Percentiles rank a stretch among this genome's conserved stretches.
These are phyloP conservation scores for Planiliza haematocheilus DNA, from an alignment of 2,113 vertebrate genomes.

Conservation along the genomic window DNA sequence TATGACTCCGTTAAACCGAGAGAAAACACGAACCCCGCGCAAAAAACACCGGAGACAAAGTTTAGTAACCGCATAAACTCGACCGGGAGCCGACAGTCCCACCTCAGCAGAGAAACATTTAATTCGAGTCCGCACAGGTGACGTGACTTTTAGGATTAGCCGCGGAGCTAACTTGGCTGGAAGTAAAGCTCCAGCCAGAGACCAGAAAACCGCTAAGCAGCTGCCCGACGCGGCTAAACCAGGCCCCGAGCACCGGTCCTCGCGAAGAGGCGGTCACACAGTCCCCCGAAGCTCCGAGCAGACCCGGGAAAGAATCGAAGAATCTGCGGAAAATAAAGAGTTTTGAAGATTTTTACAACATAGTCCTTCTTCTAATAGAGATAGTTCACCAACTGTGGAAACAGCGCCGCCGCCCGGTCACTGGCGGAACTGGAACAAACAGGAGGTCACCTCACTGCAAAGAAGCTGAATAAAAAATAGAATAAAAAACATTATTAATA, in stretches of 20 bases:
- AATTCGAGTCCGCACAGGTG: constrained; percentile 33
- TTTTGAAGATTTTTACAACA: constrained; percentile 78
- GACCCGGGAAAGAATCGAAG: neutral
- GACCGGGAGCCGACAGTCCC: neutral
- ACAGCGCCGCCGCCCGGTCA: constrained; percentile 68
- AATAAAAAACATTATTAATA: too few relatives aligned
- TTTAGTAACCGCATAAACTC: neutral
- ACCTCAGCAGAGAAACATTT: constrained; percentile 25
- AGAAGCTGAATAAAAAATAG: too few relatives aligned
- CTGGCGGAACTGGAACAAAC: constrained; percentile 32
- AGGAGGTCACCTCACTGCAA: too few relatives aligned
- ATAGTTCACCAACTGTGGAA: constrained; percentile 56
- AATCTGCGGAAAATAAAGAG: constrained; percentile 29
- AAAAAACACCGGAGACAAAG: constrained; percentile 8
- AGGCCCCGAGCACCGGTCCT: neutral
- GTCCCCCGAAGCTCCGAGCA: neutral
- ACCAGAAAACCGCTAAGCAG: constrained; percentile 52
- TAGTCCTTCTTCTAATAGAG: constrained; percentile 77
- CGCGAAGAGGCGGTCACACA: neutral
- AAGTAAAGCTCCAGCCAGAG: constrained; percentile 54
- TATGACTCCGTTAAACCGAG: constrained; percentile 34
- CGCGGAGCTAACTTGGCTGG: constrained; percentile 68
- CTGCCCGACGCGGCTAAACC: neutral
- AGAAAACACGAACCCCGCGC: constrained; percentile 17
- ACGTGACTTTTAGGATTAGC: constrained; percentile 73